Evolutionary conservation across 2,797 vertebrate genomes (phyloP).

Genomic region (Sebastes steindachneri): DNA sequence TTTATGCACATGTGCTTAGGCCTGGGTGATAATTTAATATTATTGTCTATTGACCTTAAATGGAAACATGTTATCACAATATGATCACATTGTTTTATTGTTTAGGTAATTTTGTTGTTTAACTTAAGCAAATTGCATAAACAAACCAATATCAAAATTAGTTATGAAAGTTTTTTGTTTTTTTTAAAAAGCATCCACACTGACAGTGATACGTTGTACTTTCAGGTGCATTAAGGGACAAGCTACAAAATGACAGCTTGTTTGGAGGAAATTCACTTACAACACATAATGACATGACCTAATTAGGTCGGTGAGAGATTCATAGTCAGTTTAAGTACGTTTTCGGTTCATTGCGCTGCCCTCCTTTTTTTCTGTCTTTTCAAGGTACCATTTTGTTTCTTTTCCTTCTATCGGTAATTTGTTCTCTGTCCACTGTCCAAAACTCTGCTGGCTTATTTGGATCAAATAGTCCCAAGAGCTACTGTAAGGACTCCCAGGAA

Average conservation of each 20-base stretch:
- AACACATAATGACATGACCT: neutral
- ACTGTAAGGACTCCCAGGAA: neutral
- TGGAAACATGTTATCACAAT: constrained; percentile 7
- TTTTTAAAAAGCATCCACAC: neutral
- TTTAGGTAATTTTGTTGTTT: neutral
- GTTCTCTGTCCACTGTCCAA: neutral
- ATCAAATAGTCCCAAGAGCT: neutral
- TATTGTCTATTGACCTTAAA: neutral
- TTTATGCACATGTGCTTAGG: neutral
- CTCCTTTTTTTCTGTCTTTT: neutral
- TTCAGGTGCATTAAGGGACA: neutral
- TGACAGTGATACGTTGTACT: neutral
- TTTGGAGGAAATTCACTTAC: neutral
- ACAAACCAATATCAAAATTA: neutral
- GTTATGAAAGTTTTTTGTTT: neutral
- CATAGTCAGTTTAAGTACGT: neutral
- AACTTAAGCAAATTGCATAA: neutral
- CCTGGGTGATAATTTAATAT: neutral
- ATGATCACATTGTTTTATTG: neutral
- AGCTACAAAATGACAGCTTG: neutral
- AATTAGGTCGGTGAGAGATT: neutral
- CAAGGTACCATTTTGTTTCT: neutral
- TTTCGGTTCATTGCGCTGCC: neutral
- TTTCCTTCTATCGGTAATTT: neutral
- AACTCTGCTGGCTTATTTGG: neutral